phyloP scores from a whole-genome alignment of 2,888 invertebrate species.

The Agrilus mali region DNA sequence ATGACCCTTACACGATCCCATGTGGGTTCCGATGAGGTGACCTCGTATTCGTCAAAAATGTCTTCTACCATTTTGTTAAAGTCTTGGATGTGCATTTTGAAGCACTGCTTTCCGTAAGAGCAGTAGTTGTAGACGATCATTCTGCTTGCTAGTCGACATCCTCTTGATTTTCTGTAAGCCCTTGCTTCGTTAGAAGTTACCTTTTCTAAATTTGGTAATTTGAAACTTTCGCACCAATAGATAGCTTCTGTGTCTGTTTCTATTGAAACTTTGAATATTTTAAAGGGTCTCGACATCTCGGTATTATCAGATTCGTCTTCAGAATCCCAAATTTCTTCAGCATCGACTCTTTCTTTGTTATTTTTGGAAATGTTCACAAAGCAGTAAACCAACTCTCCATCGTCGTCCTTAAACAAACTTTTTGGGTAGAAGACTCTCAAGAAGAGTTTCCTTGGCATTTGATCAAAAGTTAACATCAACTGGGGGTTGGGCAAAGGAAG shows the following conservation, averaged over 20 bases:
- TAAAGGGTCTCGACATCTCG: conserved; percentile 8
- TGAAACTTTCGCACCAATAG: conserved; percentile 54
- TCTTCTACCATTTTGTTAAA: conserved; percentile 15
- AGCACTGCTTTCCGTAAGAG: conserved; percentile 5
- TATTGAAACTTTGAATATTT: conserved; percentile 39
- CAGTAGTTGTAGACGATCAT: conserved; percentile 21
- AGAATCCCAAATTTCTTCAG: conserved; percentile 26
- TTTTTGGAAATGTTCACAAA: conserved; percentile 45
- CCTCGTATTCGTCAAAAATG: conserved; percentile 10
- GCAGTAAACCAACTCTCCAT: conserved; percentile 40
- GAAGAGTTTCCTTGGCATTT: conserved; percentile 13
- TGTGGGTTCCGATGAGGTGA: conserved; percentile 27
- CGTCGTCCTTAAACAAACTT: conserved; percentile 38
- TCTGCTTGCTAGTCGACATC: conserved; percentile 30
- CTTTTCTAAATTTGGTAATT: conserved; percentile 36
- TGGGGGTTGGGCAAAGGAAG: conserved; percentile 2
- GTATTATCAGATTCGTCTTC: neutral
- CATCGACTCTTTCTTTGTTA: conserved; percentile 35
- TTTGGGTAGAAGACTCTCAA: conserved; percentile 44
- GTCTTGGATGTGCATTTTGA: conserved; percentile 5
- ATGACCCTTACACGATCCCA: conserved; percentile 39
- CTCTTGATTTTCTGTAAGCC: conserved; percentile 30
- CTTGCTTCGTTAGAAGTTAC: conserved; percentile 39
- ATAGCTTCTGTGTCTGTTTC: conserved; percentile 40
- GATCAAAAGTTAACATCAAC: conserved; percentile 19